These are phyloP conservation scores for Ooceraea biroi DNA, from an alignment of 1,140 invertebrate species.

Conservation along the genomic window DNA sequence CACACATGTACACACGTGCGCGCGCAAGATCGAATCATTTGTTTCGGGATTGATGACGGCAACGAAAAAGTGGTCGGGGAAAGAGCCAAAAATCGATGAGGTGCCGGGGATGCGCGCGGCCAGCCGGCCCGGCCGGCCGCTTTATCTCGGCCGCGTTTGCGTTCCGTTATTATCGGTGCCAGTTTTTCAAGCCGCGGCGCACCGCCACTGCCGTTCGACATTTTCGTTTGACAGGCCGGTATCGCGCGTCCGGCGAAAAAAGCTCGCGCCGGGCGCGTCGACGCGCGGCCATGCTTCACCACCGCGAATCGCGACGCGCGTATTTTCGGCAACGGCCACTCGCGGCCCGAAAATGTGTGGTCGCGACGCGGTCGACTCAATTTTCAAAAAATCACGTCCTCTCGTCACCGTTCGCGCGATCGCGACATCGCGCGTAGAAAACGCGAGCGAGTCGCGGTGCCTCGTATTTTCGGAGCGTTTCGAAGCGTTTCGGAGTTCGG, in stretches of 20 bases:
- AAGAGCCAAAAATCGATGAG: slow-evolving; percentile 54
- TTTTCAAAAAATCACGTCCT: slow-evolving; percentile 26
- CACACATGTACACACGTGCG: not conserved
- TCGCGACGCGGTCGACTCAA: slow-evolving; percentile 32
- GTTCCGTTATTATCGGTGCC: slow-evolving; percentile 70
- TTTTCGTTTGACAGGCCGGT: slow-evolving; percentile 57
- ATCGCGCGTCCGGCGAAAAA: slow-evolving; percentile 61
- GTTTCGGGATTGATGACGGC: slow-evolving; percentile 44
- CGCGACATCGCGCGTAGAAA: too few relatives aligned
- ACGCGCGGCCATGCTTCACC: slow-evolving; percentile 34
- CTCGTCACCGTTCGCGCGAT: not conserved
- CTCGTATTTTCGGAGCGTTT: slow-evolving; percentile 17
- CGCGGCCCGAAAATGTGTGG: slow-evolving; percentile 27
- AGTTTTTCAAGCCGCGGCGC: slow-evolving; percentile 69
- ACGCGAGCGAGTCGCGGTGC: too few relatives aligned
- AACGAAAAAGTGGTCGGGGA: slow-evolving; percentile 17
- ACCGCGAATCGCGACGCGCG: slow-evolving; percentile 45
- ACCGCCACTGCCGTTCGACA: slow-evolving; percentile 52
- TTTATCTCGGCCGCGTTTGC: slow-evolving; percentile 66
- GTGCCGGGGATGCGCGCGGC: slow-evolving; percentile 41
- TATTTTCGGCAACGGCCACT: slow-evolving; percentile 19
- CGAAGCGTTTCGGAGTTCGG: not conserved
- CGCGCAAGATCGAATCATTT: slow-evolving; percentile 55
- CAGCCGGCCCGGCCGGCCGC: slow-evolving; percentile 43
- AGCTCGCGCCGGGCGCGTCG: slow-evolving; percentile 59